A percentile compares a stretch with the other conserved stretches of the same genome.
Conservation (phyloP, 2,888 invertebrate species). For the Trachelus stipa region DNA sequence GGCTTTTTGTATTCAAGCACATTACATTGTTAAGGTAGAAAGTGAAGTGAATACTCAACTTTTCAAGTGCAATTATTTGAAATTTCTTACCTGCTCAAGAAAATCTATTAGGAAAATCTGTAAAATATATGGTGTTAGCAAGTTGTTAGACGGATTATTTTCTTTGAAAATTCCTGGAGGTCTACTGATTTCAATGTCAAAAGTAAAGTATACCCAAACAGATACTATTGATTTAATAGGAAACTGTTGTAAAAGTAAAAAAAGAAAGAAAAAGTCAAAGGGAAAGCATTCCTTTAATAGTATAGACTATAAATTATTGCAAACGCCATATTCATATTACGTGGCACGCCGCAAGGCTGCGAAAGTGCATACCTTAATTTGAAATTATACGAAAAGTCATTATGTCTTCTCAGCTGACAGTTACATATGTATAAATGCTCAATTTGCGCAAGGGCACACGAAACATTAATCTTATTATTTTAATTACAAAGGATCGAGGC, state of each 20-base stretch:
- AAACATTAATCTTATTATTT: conserved; percentile 49
- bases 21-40: neutral
- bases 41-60: neutral
- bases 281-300: neutral
- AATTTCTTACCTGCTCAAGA: neutral
- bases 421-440: conserved; percentile 42
- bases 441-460: conserved; percentile 41
- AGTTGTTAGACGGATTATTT: neutral
- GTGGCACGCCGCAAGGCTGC: neutral
- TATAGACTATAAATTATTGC: neutral
- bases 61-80: neutral
- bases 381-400: conserved; percentile 31
- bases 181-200: neutral
- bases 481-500: conserved; percentile 41
- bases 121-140: too few relatives aligned
- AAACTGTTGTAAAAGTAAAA: neutral
- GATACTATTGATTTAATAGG: neutral
- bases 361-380: neutral
- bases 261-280: neutral
- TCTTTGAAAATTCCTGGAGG: neutral
- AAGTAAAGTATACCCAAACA: neutral
- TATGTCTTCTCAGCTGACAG: conserved; percentile 39
- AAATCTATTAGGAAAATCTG: too few relatives aligned
- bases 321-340: neutral
- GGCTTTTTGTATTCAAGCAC: neutral